Conservation (phyloP, 2,797 vertebrate species). For the Rhinatrema bivittatum region DNA sequence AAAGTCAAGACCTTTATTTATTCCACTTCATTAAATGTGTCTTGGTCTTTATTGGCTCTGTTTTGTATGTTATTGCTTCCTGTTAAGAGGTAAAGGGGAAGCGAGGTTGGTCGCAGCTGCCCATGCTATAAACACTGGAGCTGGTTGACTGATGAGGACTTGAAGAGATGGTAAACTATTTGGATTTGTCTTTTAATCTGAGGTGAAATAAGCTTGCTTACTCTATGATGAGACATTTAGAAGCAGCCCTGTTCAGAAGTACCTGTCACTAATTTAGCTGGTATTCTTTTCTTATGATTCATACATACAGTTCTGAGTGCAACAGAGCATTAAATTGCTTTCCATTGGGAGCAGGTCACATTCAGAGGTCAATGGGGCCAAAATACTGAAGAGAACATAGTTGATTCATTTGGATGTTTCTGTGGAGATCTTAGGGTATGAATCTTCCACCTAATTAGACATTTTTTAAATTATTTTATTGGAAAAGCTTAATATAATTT, state of each 20-base stretch:
- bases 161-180: conserved; percentile 37
- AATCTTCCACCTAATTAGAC: conserved; percentile 54
- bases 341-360: conserved; percentile 65
- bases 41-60: too few relatives aligned
- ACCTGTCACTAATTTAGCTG: conserved; percentile 71
- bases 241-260: conserved; percentile 41
- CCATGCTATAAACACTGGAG: conserved; percentile 18
- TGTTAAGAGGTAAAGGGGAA: too few relatives aligned
- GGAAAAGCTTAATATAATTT: background rate
- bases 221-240: conserved; percentile 53
- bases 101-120: too few relatives aligned
- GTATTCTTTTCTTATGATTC: conserved; percentile 59
- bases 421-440: conserved; percentile 46
- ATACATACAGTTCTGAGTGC: conserved; percentile 62
- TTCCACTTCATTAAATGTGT: too few relatives aligned
- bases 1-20: too few relatives aligned
- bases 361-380: conserved; percentile 52
- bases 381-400: conserved; percentile 13
- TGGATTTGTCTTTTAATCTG: conserved; percentile 49
- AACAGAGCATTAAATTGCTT: conserved; percentile 78
- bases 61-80: too few relatives aligned
- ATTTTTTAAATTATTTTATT: conserved; percentile 2
- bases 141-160: too few relatives aligned
- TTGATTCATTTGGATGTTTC: conserved; percentile 43
- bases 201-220: conserved; percentile 52